phyloP scores from a whole-genome alignment of 2,113 vertebrate genomes.

The Solea solea region DNA sequence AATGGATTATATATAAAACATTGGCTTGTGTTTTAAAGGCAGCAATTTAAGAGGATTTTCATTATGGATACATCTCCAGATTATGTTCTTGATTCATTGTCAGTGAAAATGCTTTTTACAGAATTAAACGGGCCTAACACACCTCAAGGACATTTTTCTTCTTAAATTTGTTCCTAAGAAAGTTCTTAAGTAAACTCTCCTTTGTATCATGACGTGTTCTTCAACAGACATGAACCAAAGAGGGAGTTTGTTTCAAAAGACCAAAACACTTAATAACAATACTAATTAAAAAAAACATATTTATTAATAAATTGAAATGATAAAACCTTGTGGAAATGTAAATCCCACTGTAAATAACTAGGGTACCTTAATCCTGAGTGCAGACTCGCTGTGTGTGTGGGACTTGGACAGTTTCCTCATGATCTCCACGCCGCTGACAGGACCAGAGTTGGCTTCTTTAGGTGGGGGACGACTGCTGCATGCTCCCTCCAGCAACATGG shows the following conservation, averaged over 20 bases:
- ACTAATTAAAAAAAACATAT: too few relatives aligned
- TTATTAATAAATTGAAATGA: too few relatives aligned
- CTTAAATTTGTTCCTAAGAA: too few relatives aligned
- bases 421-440: conserved; percentile 95
- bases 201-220: too few relatives aligned
- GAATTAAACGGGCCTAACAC: too few relatives aligned
- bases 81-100: neutral
- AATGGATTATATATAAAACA: neutral
- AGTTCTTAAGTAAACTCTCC: too few relatives aligned
- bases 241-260: too few relatives aligned
- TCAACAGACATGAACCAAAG: too few relatives aligned
- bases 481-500: conserved; percentile 93
- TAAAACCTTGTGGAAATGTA: too few relatives aligned
- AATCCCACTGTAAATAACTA: neutral
- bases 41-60: neutral
- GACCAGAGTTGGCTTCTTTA: conserved; percentile 86
- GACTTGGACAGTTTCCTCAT: conserved; percentile 98
- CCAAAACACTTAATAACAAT: too few relatives aligned
- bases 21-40: neutral
- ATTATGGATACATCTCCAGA: neutral
- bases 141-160: too few relatives aligned
- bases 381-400: conserved; percentile 93
- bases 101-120: too few relatives aligned
- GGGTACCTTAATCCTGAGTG: conserved; percentile 93
- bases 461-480: conserved; percentile 88